phyloP scores from a whole-genome alignment of 2,888 invertebrate genomes.

The Lepas anatifera region DNA sequence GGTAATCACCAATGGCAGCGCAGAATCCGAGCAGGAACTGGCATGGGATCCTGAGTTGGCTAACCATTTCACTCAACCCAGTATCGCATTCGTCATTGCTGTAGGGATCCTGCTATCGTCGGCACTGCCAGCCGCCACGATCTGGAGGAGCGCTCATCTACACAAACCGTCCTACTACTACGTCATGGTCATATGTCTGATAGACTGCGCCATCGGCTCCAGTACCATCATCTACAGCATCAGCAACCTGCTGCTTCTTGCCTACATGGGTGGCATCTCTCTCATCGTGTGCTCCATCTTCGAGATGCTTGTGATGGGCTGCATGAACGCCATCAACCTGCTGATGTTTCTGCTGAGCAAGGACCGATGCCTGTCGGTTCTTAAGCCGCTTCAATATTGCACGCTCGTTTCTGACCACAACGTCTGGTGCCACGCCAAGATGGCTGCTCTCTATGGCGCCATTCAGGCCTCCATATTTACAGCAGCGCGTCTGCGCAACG shows the following conservation, averaged over 20 bases:
- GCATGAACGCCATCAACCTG: neutral
- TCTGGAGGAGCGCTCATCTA: neutral
- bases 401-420: neutral
- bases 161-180: neutral
- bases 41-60: no score
- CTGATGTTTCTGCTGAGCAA: neutral
- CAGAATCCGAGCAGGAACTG: no score
- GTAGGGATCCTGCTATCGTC: neutral
- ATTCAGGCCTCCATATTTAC: neutral
- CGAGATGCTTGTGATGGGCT: neutral
- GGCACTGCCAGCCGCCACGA: neutral
- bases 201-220: neutral
- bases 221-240: neutral
- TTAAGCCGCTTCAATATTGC: neutral
- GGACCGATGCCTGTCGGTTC: neutral
- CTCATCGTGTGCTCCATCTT: neutral
- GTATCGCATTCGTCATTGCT: no score
- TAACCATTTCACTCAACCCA: neutral
- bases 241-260: neutral
- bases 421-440: neutral
- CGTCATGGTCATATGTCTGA: neutral
- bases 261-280: neutral
- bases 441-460: neutral
- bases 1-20: no score
- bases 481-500: neutral